Conservation (phyloP, 2,113 vertebrate species). For the Uria aalge region DNA sequence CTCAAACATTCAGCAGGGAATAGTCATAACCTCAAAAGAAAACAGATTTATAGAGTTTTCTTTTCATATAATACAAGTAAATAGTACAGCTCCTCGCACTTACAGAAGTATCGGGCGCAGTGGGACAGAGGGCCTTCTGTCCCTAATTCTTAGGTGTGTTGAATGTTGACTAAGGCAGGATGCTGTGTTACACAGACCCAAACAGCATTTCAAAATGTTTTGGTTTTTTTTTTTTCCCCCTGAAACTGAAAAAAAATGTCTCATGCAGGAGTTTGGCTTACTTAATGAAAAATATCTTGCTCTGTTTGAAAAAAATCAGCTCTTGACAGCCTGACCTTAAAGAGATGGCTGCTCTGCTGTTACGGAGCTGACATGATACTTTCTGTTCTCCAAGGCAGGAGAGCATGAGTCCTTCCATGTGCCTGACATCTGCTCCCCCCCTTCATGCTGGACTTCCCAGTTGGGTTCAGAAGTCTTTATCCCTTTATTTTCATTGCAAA, state of each 20-base stretch:
- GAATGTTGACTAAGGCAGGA: background rate
- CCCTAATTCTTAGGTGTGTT: background rate
- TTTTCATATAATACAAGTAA: background rate
- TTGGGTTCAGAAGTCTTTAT: background rate
- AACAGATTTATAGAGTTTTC: background rate
- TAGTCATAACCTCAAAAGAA: background rate
- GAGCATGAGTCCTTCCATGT: accelerated
- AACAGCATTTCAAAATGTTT: background rate
- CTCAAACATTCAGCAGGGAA: background rate
- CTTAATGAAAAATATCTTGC: background rate
- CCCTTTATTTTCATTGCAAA: background rate
- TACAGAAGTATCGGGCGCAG: background rate
- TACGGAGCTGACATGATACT: background rate
- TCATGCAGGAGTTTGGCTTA: background rate
- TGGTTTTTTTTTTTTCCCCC: no score
- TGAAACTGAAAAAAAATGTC: background rate
- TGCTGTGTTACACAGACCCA: background rate
- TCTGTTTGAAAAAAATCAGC: background rate
- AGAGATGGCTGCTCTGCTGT: background rate
- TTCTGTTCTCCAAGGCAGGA: background rate
- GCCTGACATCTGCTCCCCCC: background rate
- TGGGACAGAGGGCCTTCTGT: background rate
- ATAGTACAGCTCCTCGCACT: background rate
- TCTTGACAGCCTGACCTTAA: background rate
- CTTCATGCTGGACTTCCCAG: background rate